Evolutionary conservation across 1,140 invertebrate species (phyloP).

Genomic region (Ctenoplectra terminalis): DNA sequence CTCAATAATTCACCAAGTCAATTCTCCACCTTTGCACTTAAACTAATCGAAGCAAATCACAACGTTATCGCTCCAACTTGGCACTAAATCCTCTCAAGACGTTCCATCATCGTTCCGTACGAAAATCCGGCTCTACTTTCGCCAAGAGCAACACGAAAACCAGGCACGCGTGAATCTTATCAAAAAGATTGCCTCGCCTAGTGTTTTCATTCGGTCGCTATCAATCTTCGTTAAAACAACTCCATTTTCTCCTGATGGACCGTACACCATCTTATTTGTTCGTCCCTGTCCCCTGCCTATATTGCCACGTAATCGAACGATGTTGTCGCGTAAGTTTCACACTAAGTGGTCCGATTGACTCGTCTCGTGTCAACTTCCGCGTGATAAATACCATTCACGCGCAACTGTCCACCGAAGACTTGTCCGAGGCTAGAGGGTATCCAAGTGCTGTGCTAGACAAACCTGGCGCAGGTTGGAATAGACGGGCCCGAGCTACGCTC

Average conservation of each 20-base stretch:
- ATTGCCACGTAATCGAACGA: not conserved
- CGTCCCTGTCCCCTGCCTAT: rapidly evolving
- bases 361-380: slow-evolving; percentile 32
- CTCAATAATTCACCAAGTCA: no score
- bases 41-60: no score
- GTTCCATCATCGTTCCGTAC: no score
- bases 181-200: no score
- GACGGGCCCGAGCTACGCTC: slow-evolving; percentile 51
- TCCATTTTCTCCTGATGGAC: not conserved
- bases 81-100: no score
- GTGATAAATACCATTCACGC: slow-evolving; percentile 65
- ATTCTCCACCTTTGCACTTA: no score
- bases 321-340: slow-evolving; percentile 20
- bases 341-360: slow-evolving; percentile 55
- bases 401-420: slow-evolving; percentile 58
- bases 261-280: not conserved
- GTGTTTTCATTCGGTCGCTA: not conserved
- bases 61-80: no score
- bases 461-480: slow-evolving; percentile 53
- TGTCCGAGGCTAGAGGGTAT: slow-evolving; percentile 45
- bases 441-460: slow-evolving; percentile 53
- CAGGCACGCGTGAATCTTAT: no score
- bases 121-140: no score
- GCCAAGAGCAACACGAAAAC: no score
- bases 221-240: slow-evolving; percentile 31